These are phyloP conservation scores for Sardina pilchardus DNA, from an alignment of 2,113 vertebrate species.

Conservation along the genomic window DNA sequence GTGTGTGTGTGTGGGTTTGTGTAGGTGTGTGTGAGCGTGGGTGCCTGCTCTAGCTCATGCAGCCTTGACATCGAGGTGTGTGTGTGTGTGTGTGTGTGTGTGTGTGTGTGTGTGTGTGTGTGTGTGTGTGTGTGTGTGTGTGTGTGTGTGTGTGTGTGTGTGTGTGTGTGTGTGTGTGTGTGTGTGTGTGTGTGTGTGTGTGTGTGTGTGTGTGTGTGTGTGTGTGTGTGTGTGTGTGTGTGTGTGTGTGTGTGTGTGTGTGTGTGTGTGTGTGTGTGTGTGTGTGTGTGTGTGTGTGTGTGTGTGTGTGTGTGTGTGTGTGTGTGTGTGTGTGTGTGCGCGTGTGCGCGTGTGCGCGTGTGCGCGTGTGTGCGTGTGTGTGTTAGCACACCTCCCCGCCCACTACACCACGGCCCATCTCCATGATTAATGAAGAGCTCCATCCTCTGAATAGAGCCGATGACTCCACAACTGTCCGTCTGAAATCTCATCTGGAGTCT, in stretches of 20 bases:
- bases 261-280: constrained; percentile 29
- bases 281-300: background rate
- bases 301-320: background rate
- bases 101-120: background rate
- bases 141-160: background rate
- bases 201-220: background rate
- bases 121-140: background rate
- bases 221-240: background rate
- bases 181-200: background rate
- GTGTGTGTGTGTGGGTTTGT: constrained; percentile 3
- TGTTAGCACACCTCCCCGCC: background rate
- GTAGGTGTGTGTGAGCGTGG: background rate
- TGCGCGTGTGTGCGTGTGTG: too few species aligned
- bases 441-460: constrained; percentile 23
- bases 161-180: background rate
- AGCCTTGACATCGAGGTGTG: background rate
- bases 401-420: constrained; percentile 24
- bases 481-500: background rate
- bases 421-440: constrained; percentile 48
- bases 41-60: background rate
- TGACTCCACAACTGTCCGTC: background rate
- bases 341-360: background rate
- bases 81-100: constrained; percentile 26
- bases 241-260: background rate
- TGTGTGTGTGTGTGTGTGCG: background rate